Evolutionary conservation across 2,888 invertebrate genomes (phyloP).

Genomic region (Drosophila hamatofila): DNA sequence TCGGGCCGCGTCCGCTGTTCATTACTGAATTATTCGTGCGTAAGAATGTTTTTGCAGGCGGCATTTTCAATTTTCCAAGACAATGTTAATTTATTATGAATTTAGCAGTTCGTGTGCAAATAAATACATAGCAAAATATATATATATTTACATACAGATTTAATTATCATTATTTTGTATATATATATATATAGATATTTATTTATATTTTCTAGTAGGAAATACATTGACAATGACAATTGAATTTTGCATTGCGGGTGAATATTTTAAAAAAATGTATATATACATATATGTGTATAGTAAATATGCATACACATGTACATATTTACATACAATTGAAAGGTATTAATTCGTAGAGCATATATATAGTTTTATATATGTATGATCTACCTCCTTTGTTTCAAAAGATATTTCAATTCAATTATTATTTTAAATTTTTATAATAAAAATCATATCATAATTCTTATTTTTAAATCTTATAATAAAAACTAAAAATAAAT

Average conservation of each 20-base stretch:
- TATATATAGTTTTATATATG: no score
- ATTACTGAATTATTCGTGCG: constrained; percentile 81
- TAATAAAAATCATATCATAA: no score
- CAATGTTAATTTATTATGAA: constrained; percentile 78
- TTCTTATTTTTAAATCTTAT: no score
- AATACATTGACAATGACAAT: constrained; percentile 58
- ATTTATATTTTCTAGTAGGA: background rate
- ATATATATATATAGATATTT: background rate
- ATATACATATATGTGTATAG: no score
- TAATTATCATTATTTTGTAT: constrained; percentile 36
- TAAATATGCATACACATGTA: no score
- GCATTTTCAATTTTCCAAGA: constrained; percentile 75
- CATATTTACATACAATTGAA: no score
- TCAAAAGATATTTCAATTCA: no score
- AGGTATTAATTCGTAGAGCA: no score
- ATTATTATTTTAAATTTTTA: no score
- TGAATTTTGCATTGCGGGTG: constrained; percentile 48
- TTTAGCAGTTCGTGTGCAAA: constrained; percentile 80
- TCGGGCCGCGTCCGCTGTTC: constrained; percentile 59
- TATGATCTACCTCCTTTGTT: no score
- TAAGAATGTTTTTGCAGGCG: constrained; percentile 71
- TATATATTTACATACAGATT: constrained; percentile 23
- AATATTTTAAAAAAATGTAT: no score
- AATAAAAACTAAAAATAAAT: no score
- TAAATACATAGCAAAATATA: constrained; percentile 42